These are phyloP conservation scores for Elysia chlorotica DNA, from an alignment of 1,140 invertebrate genomes.

Conservation along the genomic window DNA sequence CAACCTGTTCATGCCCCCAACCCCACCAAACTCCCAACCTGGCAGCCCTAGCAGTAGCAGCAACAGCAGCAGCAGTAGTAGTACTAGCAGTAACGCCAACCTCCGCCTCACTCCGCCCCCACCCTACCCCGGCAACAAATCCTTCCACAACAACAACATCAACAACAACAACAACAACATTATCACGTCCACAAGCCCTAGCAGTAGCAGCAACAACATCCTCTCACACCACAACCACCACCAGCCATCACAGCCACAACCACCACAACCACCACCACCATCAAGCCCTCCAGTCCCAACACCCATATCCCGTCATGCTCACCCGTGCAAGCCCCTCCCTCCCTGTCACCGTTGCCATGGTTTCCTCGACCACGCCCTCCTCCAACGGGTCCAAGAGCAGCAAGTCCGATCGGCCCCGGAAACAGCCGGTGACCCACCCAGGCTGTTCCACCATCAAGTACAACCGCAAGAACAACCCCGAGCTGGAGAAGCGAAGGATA, in stretches of 20 bases:
- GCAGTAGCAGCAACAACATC: too few relatives aligned
- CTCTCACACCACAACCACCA: too few relatives aligned
- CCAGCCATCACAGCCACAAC: too few relatives aligned
- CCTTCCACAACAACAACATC: too few relatives aligned
- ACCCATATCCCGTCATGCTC: constrained; percentile 31
- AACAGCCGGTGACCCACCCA: constrained; percentile 55
- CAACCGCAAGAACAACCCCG: constrained; percentile 94
- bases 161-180: too few relatives aligned
- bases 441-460: constrained; percentile 68
- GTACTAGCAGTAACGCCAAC: constrained; percentile 44
- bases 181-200: too few relatives aligned
- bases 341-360: constrained; percentile 30
- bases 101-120: constrained; percentile 53
- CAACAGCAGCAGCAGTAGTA: constrained; percentile 41
- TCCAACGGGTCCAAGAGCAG: too few relatives aligned
- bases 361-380: constrained; percentile 1
- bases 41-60: constrained; percentile 47
- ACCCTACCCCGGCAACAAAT: constrained; percentile 48
- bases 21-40: constrained; percentile 56
- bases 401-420: constrained; percentile 24
- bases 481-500: constrained; percentile 90
- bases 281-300: constrained; percentile 41
- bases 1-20: constrained; percentile 44
- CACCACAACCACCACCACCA: constrained; percentile 56
- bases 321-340: constrained; percentile 25